Conservation (phyloP, 2,113 vertebrate genomes). For the Nestor notabilis region DNA sequence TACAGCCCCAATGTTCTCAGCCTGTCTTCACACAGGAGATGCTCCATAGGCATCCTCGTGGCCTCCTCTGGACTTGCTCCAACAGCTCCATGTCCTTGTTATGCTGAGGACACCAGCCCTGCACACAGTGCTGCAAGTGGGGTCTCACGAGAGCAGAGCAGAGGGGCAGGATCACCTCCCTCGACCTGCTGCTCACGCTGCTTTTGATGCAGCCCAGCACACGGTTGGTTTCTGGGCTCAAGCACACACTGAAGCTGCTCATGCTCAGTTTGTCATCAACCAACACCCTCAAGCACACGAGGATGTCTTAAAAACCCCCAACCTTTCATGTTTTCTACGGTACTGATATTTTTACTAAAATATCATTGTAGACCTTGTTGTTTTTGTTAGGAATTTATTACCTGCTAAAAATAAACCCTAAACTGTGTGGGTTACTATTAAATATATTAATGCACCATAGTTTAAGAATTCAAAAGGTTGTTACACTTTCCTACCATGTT, state of each 20-base stretch:
- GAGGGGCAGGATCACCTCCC: background rate
- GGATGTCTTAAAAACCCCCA: background rate
- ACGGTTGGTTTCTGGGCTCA: background rate
- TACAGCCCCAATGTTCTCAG: too few relatives aligned
- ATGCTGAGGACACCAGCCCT: too few relatives aligned
- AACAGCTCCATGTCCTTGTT: background rate
- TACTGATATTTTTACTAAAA: background rate
- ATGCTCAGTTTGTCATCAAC: background rate
- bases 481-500: background rate
- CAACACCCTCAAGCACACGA: background rate
- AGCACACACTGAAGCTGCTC: background rate
- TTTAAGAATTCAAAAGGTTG: background rate
- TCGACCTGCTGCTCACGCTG: accelerated
- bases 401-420: background rate
- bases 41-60: too few relatives aligned
- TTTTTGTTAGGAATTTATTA: background rate
- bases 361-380: background rate
- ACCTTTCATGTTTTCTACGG: background rate
- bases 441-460: background rate
- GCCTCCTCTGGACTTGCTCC: background rate
- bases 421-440: background rate
- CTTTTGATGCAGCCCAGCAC: background rate
- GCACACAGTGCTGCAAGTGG: background rate
- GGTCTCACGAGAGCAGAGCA: background rate
- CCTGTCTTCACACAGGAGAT: accelerated